Base-by-base conservation (phyloP, 2,797 vertebrate genomes). In the Tinamus major region DNA sequence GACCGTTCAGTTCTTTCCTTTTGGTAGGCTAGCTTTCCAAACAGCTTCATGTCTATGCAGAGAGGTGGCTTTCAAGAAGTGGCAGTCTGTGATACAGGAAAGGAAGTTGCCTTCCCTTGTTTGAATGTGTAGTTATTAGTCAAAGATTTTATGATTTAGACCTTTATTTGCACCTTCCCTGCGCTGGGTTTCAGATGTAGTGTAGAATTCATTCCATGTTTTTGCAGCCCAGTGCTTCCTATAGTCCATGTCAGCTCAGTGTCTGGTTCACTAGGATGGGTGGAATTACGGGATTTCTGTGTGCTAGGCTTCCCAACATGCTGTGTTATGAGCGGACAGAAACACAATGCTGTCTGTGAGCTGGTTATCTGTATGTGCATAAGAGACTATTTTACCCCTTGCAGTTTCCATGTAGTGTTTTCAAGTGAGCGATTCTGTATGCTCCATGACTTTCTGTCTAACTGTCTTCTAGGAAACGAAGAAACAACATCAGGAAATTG, bases 401-500 rank as follows among this genome's bases (percentile, higher is more conserved):
- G 20, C 53, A 67, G 37, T 58, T 87, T 51, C 17, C 15, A 18
- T 56, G 14, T 15, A 6, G 7, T 71, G 23, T 65, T 87, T 53
- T 61, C 26, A 63, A 31, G 80, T 91, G 62, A 35, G 18, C n/a
- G 51, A 7, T 63, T 89, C 12, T 84, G 62, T 79, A 79, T 72
- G 26, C 20, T 88, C 8, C 21, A 13, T 94, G 75, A 77, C 68
- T 83, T 64, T 72, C 67, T 84, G 65, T 79, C 75, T 87, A 61
- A 80, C 69, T 96, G 17, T 94, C 94, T 95, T 94, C 35, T 81
- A 99, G 99, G 99, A 99, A 95, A 98, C 98, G 61, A 99, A 99
- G 98, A 99, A 99, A 87, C 98, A 99, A 63, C 99, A 99, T 92
- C 98, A 99, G 89, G 99, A 99, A 96, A 98, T 99, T 4, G 97